A percentile compares a stretch with the other conserved stretches of the same genome.
Evolutionary conservation across 1,140 invertebrate genomes (phyloP).

Genomic region (Aphaenogaster ashmeadi): DNA sequence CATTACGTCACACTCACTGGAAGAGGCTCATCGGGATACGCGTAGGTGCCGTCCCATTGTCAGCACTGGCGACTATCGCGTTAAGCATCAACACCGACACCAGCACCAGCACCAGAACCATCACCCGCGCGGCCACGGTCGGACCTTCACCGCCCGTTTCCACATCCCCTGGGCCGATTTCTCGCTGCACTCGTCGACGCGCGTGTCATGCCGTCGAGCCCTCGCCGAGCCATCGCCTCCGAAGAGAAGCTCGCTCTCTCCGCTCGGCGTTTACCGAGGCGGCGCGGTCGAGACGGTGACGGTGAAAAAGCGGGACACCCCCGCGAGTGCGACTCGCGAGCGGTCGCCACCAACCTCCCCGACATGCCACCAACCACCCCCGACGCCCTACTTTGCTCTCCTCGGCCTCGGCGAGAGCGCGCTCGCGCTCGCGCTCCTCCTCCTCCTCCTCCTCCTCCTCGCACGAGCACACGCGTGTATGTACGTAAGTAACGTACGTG

Average conservation of each 20-base stretch:
- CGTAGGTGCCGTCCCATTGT: background rate
- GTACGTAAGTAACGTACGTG: background rate
- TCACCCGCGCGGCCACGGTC: background rate
- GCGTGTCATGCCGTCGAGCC: background rate
- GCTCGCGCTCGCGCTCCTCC: constrained; percentile 10
- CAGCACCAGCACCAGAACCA: background rate
- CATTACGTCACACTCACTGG: constrained; percentile 9
- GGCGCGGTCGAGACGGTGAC: background rate
- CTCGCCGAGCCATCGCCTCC: constrained; percentile 14
- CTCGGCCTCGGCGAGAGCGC: background rate
- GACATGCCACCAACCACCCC: background rate
- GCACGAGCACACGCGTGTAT: background rate
- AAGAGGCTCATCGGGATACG: background rate
- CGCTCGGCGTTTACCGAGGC: background rate
- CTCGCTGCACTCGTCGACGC: background rate
- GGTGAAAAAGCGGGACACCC: constrained; percentile 40
- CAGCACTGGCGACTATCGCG: constrained; percentile 5
- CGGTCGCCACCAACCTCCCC: background rate
- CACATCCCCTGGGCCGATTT: background rate
- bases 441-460: background rate
- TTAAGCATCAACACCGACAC: background rate
- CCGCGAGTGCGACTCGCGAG: background rate
- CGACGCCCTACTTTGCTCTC: constrained; percentile 39
- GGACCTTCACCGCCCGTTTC: background rate
- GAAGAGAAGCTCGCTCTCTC: background rate